Evolutionary conservation across 2,113 vertebrate genomes (phyloP), one percentile per base, ranked within the genome.

Genomic region (Xenopus laevis): DNA sequence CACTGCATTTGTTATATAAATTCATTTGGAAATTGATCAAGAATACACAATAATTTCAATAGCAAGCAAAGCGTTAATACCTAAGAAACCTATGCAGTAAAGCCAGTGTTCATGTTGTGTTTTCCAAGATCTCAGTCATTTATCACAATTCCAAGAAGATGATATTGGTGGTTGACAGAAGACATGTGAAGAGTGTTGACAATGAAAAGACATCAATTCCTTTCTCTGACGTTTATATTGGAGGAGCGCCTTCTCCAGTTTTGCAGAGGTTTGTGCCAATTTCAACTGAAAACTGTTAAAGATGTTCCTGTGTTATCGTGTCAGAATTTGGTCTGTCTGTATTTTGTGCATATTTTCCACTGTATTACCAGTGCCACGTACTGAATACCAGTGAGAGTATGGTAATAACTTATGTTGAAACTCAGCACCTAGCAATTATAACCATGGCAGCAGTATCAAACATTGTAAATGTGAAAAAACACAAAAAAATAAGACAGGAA

Each of bases 61-160:
- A 4, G 2, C 5, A 9, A 6, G 2, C 6, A 40, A 9, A 40
- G 11, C 0, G 11, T 50, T 50, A 16, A 50, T 9, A 50, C 47
- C 0, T 50, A 50, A 50, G 46, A 13, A 50, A 50, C 13, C 5
- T 50, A 50, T 13, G 47, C 47, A 50, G 11, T 16, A 13, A 9
- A 7, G 5, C 2, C 33, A 40, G 6, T 20, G 30, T 61, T 52
- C 23, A 3, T 17, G 17, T 46, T 65, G 17, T n/a, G 16, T 55
- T 83, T 78, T 77, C 84, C 64, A 82, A 99, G 97, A 93, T 99
- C 82, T 96, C 97, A 73, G 91, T 99, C 65, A 98, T 99, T 82
- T 99, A 99, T 81, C 97, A 99, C 85, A 95, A 97, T 80, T 95
- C 92, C 30, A 99, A 96, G 90, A 99, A 98, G 84, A 92, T 99